These are phyloP conservation scores for Falco cherrug DNA, from an alignment of 2,797 vertebrate species.

Conservation along the genomic window DNA sequence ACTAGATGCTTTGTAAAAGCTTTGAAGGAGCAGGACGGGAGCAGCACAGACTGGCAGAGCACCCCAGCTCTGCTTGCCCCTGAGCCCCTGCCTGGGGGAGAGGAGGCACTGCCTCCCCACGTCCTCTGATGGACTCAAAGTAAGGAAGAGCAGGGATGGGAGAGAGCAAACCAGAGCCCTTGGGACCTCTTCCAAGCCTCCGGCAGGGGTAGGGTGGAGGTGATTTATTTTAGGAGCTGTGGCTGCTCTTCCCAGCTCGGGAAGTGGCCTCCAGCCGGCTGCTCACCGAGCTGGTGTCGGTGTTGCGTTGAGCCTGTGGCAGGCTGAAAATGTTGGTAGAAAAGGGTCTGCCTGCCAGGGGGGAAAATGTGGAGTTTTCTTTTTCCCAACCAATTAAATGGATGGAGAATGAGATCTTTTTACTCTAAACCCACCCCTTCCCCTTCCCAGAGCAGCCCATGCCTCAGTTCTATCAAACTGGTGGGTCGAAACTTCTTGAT, in stretches of 20 bases:
- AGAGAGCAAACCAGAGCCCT: neutral
- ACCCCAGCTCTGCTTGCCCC: neutral
- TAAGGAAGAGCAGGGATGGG: neutral
- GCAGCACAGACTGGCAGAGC: neutral
- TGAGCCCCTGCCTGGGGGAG: neutral
- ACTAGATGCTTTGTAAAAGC: neutral
- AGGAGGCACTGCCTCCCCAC: fast-evolving
- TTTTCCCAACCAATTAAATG: neutral
- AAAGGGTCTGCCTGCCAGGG: neutral
- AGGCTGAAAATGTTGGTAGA: neutral
- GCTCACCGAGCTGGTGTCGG: neutral
- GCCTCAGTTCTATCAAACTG: neutral
- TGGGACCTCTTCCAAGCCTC: neutral
- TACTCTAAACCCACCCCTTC: neutral
- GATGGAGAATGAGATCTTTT: neutral
- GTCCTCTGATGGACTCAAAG: neutral
- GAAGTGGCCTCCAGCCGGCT: fast-evolving
- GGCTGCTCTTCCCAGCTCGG: neutral
- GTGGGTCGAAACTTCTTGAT: neutral
- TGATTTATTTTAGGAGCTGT: constrained; percentile 5
- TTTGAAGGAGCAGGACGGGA: neutral
- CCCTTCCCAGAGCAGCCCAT: neutral
- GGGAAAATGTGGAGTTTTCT: neutral
- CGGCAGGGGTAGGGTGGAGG: neutral
- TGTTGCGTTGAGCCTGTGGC: fast-evolving